These are phyloP conservation scores for Microtus montanus DNA, from an alignment of 2,113 vertebrate species.

Conservation along the genomic window DNA sequence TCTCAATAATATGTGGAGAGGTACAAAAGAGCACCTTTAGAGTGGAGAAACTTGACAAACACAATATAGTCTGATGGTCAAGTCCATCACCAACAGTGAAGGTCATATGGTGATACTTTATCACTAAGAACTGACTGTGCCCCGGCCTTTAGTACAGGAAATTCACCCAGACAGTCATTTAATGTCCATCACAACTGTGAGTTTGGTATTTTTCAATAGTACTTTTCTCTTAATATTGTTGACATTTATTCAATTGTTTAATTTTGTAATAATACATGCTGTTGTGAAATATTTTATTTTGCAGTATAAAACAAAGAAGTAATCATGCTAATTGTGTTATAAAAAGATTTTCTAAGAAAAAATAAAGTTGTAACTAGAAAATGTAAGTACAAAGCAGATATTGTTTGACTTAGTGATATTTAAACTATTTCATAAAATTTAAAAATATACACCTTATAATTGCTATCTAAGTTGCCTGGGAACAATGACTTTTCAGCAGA, in stretches of 20 bases:
- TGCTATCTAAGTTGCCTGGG: neutral
- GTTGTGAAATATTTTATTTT: conserved; percentile 19
- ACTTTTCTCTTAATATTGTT: neutral
- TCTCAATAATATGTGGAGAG: neutral
- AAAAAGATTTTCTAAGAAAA: neutral
- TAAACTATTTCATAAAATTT: neutral
- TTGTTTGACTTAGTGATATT: conserved; percentile 13
- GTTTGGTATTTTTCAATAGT: neutral
- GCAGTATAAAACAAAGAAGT: neutral
- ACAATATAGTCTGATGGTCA: neutral
- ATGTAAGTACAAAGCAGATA: neutral
- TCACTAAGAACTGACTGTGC: neutral
- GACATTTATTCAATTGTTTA: conserved; percentile 10
- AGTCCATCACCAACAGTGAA: neutral
- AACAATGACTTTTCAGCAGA: neutral
- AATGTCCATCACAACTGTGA: neutral
- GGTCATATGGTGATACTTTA: neutral
- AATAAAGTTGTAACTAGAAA: neutral
- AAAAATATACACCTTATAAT: conserved; percentile 1
- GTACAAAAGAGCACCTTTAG: neutral
- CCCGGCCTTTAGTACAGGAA: neutral
- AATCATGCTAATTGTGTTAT: neutral
- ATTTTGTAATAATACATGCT: neutral
- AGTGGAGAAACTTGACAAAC: neutral
- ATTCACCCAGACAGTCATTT: neutral